Base-by-base conservation (phyloP, 1,140 invertebrate genomes). In the Tribolium castaneum region DNA sequence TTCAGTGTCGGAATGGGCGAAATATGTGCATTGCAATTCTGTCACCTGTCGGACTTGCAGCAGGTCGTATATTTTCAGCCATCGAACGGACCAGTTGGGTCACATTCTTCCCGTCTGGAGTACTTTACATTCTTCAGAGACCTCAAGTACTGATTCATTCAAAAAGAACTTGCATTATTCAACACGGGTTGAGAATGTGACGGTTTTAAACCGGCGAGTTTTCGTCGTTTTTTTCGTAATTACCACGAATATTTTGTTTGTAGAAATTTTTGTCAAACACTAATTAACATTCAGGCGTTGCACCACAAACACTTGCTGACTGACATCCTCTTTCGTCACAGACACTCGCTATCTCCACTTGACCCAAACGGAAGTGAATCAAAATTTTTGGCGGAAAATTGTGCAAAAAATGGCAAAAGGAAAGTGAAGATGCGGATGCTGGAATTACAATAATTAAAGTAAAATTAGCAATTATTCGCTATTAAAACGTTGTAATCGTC, bases 81-180 rank as follows among this genome's bases (percentile, higher is more conserved):
- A 66, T 66, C 59, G 59, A 66, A 66, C 34, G 59, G 59, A 66
- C 59, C 59, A 66, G 59, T 66, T 66, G 9, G 59, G 59, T 25
- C 59, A 22, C 59, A 66, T 66, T 66, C 59, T 66, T 66, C 59
- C 16, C 59, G 59, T 66, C 59, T 66, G 59, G 59, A 66, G 59
- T 66, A 66, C 59, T 66, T 66, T 35, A 66, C 59, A 66, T 66
- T 66, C 59, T 66, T 66, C 59, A 45, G 39, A 45, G 39, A 45
- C 39, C 13, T 35, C 30, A 22, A 66, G 59, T 35, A 66, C 59
- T 66, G 59, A 66, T 66, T 66, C 59, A 66, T 66, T 66, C 59
- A 66, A 66, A 16, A 66, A 66, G 14, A 25, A 14, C n/a, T 35
- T 66, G 30, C 59, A 66, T 66, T 66, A 66, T 66, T 66, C 59